Percentiles rank a stretch among this genome's conserved stretches.
These are phyloP conservation scores for Anabacerthia variegaticeps DNA, from an alignment of 2,797 vertebrate genomes.

Conservation along the genomic window DNA sequence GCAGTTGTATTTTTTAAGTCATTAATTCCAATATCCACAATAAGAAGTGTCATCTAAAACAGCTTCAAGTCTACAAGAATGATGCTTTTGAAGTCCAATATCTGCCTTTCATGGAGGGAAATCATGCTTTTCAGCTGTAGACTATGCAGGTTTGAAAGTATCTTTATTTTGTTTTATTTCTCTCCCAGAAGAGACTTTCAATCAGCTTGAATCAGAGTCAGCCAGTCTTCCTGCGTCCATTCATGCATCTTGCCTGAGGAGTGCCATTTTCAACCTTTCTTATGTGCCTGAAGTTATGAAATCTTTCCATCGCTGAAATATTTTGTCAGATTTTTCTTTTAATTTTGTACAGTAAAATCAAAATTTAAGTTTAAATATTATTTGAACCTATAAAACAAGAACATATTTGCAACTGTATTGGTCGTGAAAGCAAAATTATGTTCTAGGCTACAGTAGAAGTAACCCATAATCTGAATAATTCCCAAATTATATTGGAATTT, in stretches of 20 bases:
- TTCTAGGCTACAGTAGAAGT: not conserved
- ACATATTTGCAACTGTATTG: not conserved
- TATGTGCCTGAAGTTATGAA: not conserved
- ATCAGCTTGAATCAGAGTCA: not conserved
- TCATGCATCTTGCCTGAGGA: not conserved
- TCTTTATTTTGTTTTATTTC: not conserved
- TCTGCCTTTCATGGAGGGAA: not conserved
- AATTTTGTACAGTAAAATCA: not conserved
- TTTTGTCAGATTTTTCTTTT: not conserved
- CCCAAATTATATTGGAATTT: not conserved
- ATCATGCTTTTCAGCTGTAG: not conserved
- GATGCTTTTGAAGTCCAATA: not conserved
- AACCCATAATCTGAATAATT: not conserved
- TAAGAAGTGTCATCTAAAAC: slow-evolving; percentile 15
- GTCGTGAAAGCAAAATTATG: not conserved
- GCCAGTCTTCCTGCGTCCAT: not conserved
- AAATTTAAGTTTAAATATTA: not conserved
- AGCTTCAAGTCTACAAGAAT: not conserved
- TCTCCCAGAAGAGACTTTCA: not conserved
- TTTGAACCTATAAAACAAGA: not conserved
- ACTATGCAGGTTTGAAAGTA: not conserved
- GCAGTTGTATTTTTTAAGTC: slow-evolving; percentile 45
- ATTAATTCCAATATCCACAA: slow-evolving; percentile 51
- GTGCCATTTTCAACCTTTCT: not conserved
- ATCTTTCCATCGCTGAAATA: not conserved